Base-by-base conservation (phyloP, 2,888 invertebrate genomes). In the Drosophila quinaria region DNA sequence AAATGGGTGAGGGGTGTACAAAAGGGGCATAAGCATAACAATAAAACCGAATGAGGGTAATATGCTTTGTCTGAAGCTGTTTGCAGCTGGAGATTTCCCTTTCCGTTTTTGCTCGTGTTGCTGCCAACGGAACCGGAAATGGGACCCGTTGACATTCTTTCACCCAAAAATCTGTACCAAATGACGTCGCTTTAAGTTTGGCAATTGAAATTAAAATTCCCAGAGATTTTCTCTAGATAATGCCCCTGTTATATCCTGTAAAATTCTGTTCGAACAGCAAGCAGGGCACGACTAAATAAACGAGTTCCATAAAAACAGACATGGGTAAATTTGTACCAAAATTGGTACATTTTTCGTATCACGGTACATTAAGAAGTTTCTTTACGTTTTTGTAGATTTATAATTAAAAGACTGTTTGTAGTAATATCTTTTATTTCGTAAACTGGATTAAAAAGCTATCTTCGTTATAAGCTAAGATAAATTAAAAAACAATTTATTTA, bases 11-110 rank as follows among this genome's bases (percentile, higher is more conserved):
- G 51, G n/a, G 37, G 22, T 15, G 22, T 3, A 19, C 25, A 22
- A 51, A 19, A 22, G 37, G 37, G 19, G 5, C 51, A 51, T n/a
- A 37, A 51, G 22, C 54, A 54, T 42, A 41, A 41, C 54, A 31
- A 54, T 54, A 29, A 54, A 54, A 31, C 17, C 25, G 9, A 54
- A 54, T 31, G 41, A 13, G 54, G 9, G 37, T 15, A 37, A 39
- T 52, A 25, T 22, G 19, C 52, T 29, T 31, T 31, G 31, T 15
- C 19, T 19, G 19, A 17, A 42, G 22, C 42, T 42, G 42, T 22
- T 22, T 42, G 42, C 42, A 17, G 17, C 13, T 37, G 9, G 4
- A 44, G 25, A n/a, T 62, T 59, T 37, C n/a, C 25, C 15, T 9
- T 37, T 37, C 3, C 11, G 9, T 39, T 37, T 39, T 37, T 39